phyloP scores from a whole-genome alignment of 1,140 invertebrate genomes.

The Aporrectodea caliginosa region DNA sequence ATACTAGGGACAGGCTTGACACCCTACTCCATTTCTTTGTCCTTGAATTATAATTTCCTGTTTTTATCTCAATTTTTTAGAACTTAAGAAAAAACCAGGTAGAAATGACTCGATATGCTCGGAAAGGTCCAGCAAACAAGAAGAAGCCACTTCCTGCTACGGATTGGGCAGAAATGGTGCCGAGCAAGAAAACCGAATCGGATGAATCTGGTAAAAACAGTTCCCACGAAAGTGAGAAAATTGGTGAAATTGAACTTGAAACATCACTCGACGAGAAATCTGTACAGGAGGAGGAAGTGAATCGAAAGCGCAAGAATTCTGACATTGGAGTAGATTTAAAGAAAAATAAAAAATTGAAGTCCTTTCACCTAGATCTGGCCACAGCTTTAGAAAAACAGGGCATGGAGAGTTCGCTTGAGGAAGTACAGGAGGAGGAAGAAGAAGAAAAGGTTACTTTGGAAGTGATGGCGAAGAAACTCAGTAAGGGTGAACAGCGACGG shows the following conservation, averaged over 20 bases:
- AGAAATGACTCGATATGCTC: conserved; percentile 27
- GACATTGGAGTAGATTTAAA: too few species aligned
- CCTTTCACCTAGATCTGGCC: neutral
- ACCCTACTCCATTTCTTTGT: too few species aligned
- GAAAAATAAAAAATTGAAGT: neutral
- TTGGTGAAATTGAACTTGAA: too few species aligned
- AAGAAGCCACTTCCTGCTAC: conserved; percentile 17
- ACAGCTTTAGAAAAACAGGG: neutral
- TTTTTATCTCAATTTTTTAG: too few species aligned
- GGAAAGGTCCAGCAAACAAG: conserved; percentile 21
- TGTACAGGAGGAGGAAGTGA: too few species aligned
- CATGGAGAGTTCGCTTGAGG: neutral
- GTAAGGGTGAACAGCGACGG: neutral
- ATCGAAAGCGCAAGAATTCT: too few species aligned
- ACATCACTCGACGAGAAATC: too few species aligned
- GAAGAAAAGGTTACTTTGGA: neutral
- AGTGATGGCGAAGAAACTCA: neutral
- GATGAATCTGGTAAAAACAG: too few species aligned
- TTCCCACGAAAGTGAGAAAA: too few species aligned
- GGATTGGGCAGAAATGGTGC: conserved; percentile 1
- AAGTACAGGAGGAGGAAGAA: neutral
- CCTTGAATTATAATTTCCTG: too few species aligned
- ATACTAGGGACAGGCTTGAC: too few species aligned
- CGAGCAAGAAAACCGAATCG: conserved; percentile 1
- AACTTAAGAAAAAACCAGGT: too few species aligned